Evolutionary conservation across 2,888 invertebrate species (phyloP), one percentile per base, ranked within the genome.

Genomic region (Polymixis flavicincta): DNA sequence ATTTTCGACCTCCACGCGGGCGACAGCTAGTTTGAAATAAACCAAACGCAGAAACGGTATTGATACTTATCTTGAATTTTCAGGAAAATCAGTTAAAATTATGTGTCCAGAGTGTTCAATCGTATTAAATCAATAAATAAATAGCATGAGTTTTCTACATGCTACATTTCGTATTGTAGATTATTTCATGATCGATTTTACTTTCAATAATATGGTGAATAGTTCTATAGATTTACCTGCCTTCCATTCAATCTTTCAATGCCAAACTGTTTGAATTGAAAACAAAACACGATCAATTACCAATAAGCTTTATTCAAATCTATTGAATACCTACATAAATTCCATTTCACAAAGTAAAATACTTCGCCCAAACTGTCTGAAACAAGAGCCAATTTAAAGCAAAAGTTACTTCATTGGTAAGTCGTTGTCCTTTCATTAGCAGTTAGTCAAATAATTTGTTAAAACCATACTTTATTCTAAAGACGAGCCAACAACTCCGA

Each of bases 391-490:
- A 55, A 63, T 73, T 65, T 22, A 45, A 73, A 32, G 14, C 25
- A 45, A 45, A 77, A 73, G 66, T 73, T 37, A 52, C 14, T 61
- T 45, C 22, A 72, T 66, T 32, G 50, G 22, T 2, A 45, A 69
- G 28, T 54, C 60, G 54, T 54, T 54, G 78, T 76, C 61, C 65
- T 69, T 76, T 80, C 71, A 76, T 70, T 67, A 76, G 25, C 67
- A 80, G 76, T 59, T 67, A 71, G 22, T 78, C 59, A 79, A 78
- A 78, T 68, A 64, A 67, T 74, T 79, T 42, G 54, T 74, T 25
- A 28, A 37, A 74, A 14, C 54, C 68, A 65, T 68, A 78, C 74
- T 79, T 42, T 59, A 8, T n/a, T 32, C n/a, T 11, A 19, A n/a
- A 48, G 48, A 50, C 32, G 37, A 57, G 70, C 57, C 57, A 45